Evolutionary conservation across 30 jellyfish, hydroid and myxozoan species (phyloP), one percentile per base, ranked within the genome.

Genomic region (Mastigias papua): DNA sequence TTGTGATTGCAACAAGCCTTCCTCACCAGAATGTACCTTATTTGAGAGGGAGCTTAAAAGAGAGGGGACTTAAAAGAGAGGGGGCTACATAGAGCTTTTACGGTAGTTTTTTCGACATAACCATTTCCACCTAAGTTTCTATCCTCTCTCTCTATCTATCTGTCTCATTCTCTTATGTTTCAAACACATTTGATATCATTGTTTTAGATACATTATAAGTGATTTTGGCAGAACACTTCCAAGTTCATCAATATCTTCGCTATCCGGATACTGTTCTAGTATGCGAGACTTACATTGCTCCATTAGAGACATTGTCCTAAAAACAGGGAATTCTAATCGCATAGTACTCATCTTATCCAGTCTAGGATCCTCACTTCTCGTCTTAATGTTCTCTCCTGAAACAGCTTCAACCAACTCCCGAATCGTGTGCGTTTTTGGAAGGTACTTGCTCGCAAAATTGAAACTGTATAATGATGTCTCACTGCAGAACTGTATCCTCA

Each of bases 241-340:
- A 62, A 77, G 35, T 15, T 28, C 57, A 0, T 77, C 88, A 48
- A 50, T 57, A 28, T 62, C 67, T 49, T 28, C 63, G 0, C 35
- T 34, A 3, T 6, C 30, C 17, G 68, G 63, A 35, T 20, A 34
- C 17, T 21, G 4, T 4, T 64, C 54, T 23, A 60, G 46, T 34
- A 79, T 22, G 16, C 21, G 49, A 26, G 28, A 6, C 73, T 48
- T 83, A 26, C 86, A 83, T 54, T 69, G 92, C 29, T 83, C 92
- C 68, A 67, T 83, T 73, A 83, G 30, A 13, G 86, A 48, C 57
- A 37, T 7, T 15, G 76, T 60, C 35, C 92, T 48, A 61, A 1
- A 34, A 28, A 83, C 34, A 13, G 92, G 92, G 31, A 49, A 50
- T 37, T 83, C 34, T 19, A 83, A 63, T 35, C 31, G 51, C 78